A percentile compares a stretch with the other conserved stretches of the same genome.
These are phyloP conservation scores for Cyrtodaria siliqua DNA, from an alignment of 2,888 invertebrate genomes.

Conservation along the genomic window DNA sequence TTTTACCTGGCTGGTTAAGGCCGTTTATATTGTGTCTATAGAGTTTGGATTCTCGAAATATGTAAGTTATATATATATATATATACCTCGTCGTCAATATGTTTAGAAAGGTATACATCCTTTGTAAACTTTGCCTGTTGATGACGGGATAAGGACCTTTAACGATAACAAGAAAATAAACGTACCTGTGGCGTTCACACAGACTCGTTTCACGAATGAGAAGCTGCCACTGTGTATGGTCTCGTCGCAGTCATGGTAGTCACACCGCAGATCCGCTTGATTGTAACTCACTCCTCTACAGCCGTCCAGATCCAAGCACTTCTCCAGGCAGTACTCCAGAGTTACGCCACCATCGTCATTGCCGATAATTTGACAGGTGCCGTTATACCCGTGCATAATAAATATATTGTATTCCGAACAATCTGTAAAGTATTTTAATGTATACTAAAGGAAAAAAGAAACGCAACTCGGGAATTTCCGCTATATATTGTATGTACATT, in stretches of 20 bases:
- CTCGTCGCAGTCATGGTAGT: conserved; percentile 6
- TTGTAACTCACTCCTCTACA: conserved; percentile 21
- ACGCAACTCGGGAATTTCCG: no score
- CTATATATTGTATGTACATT: no score
- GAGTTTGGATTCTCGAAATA: no score
- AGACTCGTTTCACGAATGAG: conserved; percentile 13
- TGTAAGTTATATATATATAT: no score
- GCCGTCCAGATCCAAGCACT: conserved; percentile 21
- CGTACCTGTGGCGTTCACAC: conserved; percentile 7
- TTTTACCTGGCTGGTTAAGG: no score
- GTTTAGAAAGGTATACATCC: no score
- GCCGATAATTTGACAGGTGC: conserved; percentile 18
- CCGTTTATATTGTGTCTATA: no score
- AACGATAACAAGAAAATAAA: neutral
- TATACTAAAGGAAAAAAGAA: no score
- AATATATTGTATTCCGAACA: conserved; percentile 15
- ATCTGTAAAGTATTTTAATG: conserved; percentile 12
- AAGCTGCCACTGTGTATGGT: neutral
- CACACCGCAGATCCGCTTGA: neutral
- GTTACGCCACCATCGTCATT: conserved; percentile 8
- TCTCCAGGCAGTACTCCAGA: conserved; percentile 19
- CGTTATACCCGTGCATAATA: conserved; percentile 9
- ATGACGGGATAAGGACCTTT: no score
- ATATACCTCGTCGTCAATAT: no score
- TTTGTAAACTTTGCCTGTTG: no score